These are phyloP conservation scores for Griposia aprilina DNA, from an alignment of 2,888 invertebrate species.

Conservation along the genomic window DNA sequence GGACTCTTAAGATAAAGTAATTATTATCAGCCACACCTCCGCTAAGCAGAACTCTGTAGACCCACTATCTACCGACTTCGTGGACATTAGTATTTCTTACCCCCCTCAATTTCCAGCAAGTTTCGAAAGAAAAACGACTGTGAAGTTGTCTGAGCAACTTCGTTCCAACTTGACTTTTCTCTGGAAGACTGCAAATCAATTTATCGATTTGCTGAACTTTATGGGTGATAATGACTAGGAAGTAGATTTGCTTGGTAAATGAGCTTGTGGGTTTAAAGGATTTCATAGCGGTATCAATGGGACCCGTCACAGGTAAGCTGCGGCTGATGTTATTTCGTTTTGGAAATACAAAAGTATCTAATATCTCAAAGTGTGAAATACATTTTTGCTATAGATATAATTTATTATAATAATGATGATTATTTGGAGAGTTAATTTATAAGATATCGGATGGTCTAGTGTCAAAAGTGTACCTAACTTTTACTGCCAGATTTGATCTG, in stretches of 20 bases:
- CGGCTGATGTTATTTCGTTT: neutral
- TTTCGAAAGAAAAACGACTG: constrained; percentile 17
- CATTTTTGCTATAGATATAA: neutral
- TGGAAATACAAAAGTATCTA: neutral
- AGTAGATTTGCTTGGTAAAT: neutral
- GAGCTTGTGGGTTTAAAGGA: neutral
- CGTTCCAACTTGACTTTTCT: neutral
- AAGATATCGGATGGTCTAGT: too few species aligned
- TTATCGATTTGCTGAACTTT: constrained; percentile 3
- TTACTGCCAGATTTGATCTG: too few species aligned
- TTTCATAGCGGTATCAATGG: neutral
- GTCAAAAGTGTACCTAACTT: neutral
- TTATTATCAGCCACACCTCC: neutral
- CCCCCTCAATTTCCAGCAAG: constrained; percentile 5
- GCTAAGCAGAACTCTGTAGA: neutral
- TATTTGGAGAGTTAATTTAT: neutral
- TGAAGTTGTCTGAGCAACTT: constrained; percentile 21
- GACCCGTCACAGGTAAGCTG: neutral
- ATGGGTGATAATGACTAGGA: neutral
- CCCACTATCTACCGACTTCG: neutral
- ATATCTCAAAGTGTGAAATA: neutral
- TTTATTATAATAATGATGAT: neutral
- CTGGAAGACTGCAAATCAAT: constrained; percentile 9
- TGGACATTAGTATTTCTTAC: constrained; percentile 39
- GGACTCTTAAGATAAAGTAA: neutral